phyloP scores from a whole-genome alignment of 1,140 invertebrate species.

The Ptiloglossa arizonensis region DNA sequence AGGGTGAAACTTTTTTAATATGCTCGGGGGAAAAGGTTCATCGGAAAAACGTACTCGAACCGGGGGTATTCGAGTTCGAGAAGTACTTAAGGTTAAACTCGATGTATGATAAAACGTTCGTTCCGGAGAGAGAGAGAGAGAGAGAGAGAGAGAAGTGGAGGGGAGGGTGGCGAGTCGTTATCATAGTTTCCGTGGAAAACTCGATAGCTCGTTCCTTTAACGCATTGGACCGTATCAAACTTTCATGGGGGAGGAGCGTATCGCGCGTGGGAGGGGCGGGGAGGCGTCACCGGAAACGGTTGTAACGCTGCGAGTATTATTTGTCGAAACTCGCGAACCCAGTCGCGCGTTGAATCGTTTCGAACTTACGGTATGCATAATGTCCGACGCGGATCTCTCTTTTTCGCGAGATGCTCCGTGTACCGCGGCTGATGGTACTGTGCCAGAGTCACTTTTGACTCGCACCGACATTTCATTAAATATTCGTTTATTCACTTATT shows the following conservation, averaged over 20 bases:
- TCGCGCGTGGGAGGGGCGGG: too few species aligned
- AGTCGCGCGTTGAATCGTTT: constrained; percentile 28
- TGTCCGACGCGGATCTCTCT: background rate
- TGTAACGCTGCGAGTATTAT: constrained; percentile 30
- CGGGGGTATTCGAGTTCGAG: constrained; percentile 25
- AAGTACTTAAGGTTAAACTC: constrained; percentile 44
- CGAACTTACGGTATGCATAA: constrained; percentile 51
- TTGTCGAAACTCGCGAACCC: constrained; percentile 45
- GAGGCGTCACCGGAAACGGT: constrained; percentile 19
- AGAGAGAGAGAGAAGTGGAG: too few species aligned
- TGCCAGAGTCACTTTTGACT: too few species aligned
- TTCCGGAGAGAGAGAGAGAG: too few species aligned
- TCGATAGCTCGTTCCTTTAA: constrained; percentile 28
- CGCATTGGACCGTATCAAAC: constrained; percentile 32
- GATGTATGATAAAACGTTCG: constrained; percentile 39
- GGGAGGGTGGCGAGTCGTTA: constrained; percentile 2
- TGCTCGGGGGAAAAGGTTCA: background rate
- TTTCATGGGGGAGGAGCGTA: constrained; percentile 31
- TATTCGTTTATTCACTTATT: too few species aligned
- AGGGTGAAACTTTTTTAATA: constrained; percentile 49
- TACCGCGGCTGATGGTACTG: too few species aligned
- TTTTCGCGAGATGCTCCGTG: too few species aligned
- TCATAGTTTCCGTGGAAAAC: constrained; percentile 27
- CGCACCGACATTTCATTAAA: too few species aligned
- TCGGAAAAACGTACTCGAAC: constrained; percentile 6